Evolutionary conservation across 2,888 invertebrate genomes (phyloP).

Genomic region (Perithous albicinctus): DNA sequence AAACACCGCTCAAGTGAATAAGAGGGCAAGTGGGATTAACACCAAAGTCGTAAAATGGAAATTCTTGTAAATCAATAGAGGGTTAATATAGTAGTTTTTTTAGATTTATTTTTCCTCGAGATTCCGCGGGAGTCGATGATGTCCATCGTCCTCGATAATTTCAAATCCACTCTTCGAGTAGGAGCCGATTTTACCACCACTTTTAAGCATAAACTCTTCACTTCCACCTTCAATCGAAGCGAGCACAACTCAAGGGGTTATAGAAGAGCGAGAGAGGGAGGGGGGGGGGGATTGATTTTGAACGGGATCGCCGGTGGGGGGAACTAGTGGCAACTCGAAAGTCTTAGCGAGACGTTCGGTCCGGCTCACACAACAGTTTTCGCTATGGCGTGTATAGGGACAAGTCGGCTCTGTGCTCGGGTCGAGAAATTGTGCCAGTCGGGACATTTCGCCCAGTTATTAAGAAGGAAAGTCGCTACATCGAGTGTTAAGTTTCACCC

Average conservation of each 20-base stretch:
- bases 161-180: not conserved
- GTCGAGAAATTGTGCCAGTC: constrained; percentile 94
- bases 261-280: too few relatives aligned
- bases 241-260: not conserved
- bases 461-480: constrained; percentile 87
- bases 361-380: constrained; percentile 90
- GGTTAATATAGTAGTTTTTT: not conserved
- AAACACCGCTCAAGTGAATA: too few relatives aligned
- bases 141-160: not conserved
- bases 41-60: too few relatives aligned
- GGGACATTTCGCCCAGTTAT: constrained; percentile 87
- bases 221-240: not conserved
- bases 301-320: constrained; percentile 72
- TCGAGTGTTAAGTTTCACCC: constrained; percentile 89
- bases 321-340: constrained; percentile 78
- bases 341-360: constrained; percentile 76
- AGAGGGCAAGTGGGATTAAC: too few relatives aligned
- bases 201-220: not conserved
- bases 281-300: constrained; percentile 60
- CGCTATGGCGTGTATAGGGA: constrained; percentile 94
- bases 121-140: not conserved
- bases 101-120: not conserved
- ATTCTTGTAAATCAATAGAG: not conserved
- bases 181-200: not conserved
- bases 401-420: constrained; percentile 93